Base-by-base conservation (phyloP, 35 echinoderm and acorn worm genomes). In the Holothuria glaberrima region DNA sequence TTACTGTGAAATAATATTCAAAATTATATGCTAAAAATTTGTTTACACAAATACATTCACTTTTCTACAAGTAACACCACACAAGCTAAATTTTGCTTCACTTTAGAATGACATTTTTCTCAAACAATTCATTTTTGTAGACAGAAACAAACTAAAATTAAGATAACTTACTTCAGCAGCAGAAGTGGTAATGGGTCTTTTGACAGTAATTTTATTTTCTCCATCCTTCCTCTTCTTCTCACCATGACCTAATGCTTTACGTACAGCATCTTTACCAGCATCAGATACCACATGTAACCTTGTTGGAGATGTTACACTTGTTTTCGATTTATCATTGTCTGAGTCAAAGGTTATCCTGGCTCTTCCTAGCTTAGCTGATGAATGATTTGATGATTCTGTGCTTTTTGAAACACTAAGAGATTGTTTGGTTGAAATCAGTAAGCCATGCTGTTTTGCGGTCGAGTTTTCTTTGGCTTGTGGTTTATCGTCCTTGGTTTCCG, bases 391-490 rank as follows among this genome's bases (percentile, higher is more conserved):
- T 27, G 74, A n/a, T 35, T n/a, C 41, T 22, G 9, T 48, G 50
- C 38, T 41, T 2, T 41, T 26, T 21, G 74, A 78, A 78, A 78
- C 7, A 48, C 14, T 28, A 27, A 17, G 7, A 25, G 74, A 48
- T 26, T 78, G 44, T 6, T 78, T 78, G 38, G 26, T 26, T n/a
- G 74, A 78, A 26, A 48, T 84, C 10, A 84, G 20, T 30, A 64
- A 33, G 17, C 33, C 56, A 60, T 32, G 45, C 14, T 84, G 41
- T 18, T 56, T 61, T 4, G 27, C 30, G 4, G 30, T 7, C 6
- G 4, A 6, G 45, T 31, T 48, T 30, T 84, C 58, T 61, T 84
- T 31, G 12, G 13, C 26, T 10, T 48, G 12, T 33, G 26, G 28
- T 24, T 48, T 29, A 22, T 32, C 29, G 31, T 61, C 57, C 1